Percentiles rank a stretch among this genome's conserved stretches.
These are phyloP conservation scores for Channa maculata DNA, from an alignment of 2,113 vertebrate species.

Conservation along the genomic window DNA sequence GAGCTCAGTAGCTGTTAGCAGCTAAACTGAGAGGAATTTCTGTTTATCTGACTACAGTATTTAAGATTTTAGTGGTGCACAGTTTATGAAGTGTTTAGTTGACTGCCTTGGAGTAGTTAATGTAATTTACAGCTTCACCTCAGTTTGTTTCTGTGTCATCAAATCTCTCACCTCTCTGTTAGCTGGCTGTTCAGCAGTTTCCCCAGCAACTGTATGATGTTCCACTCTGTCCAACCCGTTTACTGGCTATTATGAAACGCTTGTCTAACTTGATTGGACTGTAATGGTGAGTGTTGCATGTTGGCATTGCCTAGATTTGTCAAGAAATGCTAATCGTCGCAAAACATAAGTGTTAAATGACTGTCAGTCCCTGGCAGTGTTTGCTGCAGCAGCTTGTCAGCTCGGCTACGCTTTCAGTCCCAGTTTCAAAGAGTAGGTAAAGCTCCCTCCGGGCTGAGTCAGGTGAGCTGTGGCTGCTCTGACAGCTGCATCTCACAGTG, in stretches of 20 bases:
- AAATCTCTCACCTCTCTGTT: not conserved
- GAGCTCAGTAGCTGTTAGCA: too few species aligned
- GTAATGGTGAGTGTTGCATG: not conserved
- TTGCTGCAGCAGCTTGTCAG: not conserved
- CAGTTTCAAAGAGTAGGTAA: not conserved
- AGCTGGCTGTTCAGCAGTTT: not conserved
- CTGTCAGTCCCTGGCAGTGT: not conserved
- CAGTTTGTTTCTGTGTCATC: not conserved
- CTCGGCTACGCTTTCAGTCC: not conserved
- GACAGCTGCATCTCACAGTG: conserved; percentile 31
- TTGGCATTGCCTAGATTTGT: not conserved
- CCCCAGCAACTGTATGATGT: not conserved
- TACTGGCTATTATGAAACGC: not conserved
- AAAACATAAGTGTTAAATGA: not conserved
- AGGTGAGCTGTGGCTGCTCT: conserved; percentile 6
- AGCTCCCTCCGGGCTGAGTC: not conserved
- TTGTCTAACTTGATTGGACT: not conserved
- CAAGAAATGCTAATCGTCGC: not conserved
- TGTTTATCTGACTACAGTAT: too few species aligned
- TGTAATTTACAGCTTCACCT: not conserved
- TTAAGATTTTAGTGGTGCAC: too few species aligned
- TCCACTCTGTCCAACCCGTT: not conserved
- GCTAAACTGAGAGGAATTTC: too few species aligned
- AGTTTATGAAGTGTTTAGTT: too few species aligned
- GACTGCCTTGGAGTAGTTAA: not conserved